A percentile compares a stretch with the other conserved stretches of the same genome.
phyloP scores from a whole-genome alignment of 2,888 invertebrate species.

The Caenorhabditis plicata region DNA sequence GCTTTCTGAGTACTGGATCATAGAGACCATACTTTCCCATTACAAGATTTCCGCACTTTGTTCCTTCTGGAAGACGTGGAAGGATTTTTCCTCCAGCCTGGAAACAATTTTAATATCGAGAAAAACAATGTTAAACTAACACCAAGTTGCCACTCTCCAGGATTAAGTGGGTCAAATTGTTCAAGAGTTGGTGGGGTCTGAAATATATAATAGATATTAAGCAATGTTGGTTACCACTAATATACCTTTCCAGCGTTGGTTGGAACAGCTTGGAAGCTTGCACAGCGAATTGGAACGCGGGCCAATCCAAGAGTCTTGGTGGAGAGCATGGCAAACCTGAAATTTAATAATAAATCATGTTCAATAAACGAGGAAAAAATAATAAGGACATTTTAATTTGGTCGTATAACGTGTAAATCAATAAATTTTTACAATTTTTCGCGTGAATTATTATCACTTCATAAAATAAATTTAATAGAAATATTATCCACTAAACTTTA shows the following conservation, averaged over 20 bases:
- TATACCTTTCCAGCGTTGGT: conserved; percentile 54
- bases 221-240: no score
- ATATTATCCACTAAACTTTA: no score
- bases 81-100: conserved; percentile 60
- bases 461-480: no score
- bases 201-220: no score
- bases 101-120: background rate
- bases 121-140: conserved; percentile 15
- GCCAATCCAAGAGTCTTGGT: conserved; percentile 47
- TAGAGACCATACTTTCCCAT: conserved; percentile 65
- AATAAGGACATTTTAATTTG: no score
- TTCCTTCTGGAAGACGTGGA: conserved; percentile 64
- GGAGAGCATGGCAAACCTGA: no score
- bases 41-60: conserved; percentile 58
- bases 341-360: no score
- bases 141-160: conserved; percentile 61
- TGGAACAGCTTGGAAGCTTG: conserved; percentile 51
- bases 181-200: conserved; percentile 58
- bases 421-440: no score
- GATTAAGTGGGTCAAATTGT: conserved; percentile 63
- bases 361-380: no score
- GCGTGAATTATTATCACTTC: no score
- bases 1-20: conserved; percentile 56
- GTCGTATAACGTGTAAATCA: no score
- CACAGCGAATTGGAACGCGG: conserved; percentile 39